Base-by-base conservation (phyloP, 1,140 invertebrate species). In the Helicoverpa zea region DNA sequence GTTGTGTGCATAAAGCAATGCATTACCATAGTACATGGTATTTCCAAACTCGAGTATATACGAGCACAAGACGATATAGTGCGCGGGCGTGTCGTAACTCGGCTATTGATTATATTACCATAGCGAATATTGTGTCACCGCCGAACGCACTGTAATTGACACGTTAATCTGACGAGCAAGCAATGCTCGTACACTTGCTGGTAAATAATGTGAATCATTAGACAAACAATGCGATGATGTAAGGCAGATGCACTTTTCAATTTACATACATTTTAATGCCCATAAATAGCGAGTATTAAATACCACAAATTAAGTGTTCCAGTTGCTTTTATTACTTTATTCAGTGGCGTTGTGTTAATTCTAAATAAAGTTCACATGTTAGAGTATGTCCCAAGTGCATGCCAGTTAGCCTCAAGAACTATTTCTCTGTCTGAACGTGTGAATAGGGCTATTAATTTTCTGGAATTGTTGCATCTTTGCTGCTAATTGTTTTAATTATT, bases 101-200 rank as follows among this genome's bases (percentile, higher is more conserved):
- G 64, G 3, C 52, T 78, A 70, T 79, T 52, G 76, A 70, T 79
- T 79, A 79, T 68, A 79, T 52, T 70, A 52, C 52, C 76, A 79
- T 43, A 43, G 75, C 51, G 49, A 76, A 76, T 76, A 76, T 66
- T 77, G 61, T 77, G 75, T 77, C 75, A 77, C 75, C 74, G 49
- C 9, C 61, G 23, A 64, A 64, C 61, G 58, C 74, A 52, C 23
- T 18, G 2, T 23, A 49, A 47, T 23, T n/a, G 59, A 23, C 68
- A 29, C 49, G 13, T 29, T 23, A 29, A 30, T 54, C 23, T 72
- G 23, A 72, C 66, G 13, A 52, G 1, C 52, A 54, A 51, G 49
- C 49, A 52, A 3, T 51, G 47, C 18, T 70, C 43, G 18, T 51
- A 16, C 13, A 29, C 7, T 2, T 49, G 5, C 18, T 70, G 47